phyloP scores from a whole-genome alignment of 1,140 invertebrate genomes.

The Episyrphus balteatus region DNA sequence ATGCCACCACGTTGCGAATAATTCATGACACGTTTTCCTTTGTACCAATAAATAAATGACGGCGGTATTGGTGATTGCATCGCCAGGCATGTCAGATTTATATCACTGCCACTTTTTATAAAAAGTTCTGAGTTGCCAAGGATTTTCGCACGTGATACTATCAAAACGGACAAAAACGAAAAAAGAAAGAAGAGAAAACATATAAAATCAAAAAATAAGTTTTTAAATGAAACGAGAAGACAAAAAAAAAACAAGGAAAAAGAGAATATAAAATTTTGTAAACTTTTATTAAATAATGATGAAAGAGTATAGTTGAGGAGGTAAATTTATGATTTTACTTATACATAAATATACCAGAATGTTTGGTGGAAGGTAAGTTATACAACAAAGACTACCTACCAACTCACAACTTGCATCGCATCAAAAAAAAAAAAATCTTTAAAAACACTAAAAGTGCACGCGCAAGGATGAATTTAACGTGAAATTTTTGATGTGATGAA shows the following conservation, averaged over 20 bases:
- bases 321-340: no score
- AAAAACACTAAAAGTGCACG: no score
- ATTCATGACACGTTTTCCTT: slow-evolving; percentile 76
- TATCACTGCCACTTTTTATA: slow-evolving; percentile 80
- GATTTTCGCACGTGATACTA: slow-evolving; percentile 84
- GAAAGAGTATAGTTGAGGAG: no score
- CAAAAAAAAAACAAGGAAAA: slow-evolving; percentile 11
- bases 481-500: no score
- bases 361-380: no score
- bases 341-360: no score
- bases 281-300: no score
- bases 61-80: slow-evolving; percentile 77
- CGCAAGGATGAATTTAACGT: no score
- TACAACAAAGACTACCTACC: no score
- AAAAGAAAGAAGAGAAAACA: not conserved
- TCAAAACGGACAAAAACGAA: slow-evolving; percentile 33
- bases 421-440: no score
- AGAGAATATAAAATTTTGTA: not conserved
- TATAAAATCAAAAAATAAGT: not conserved
- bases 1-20: slow-evolving; percentile 77
- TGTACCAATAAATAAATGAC: slow-evolving; percentile 86
- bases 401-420: no score
- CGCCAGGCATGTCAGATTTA: slow-evolving; percentile 81
- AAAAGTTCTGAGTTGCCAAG: slow-evolving; percentile 72
- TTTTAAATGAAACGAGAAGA: slow-evolving; percentile 3